These are phyloP conservation scores for Capra hircus DNA, from an alignment of 2,113 vertebrate species.

Conservation along the genomic window DNA sequence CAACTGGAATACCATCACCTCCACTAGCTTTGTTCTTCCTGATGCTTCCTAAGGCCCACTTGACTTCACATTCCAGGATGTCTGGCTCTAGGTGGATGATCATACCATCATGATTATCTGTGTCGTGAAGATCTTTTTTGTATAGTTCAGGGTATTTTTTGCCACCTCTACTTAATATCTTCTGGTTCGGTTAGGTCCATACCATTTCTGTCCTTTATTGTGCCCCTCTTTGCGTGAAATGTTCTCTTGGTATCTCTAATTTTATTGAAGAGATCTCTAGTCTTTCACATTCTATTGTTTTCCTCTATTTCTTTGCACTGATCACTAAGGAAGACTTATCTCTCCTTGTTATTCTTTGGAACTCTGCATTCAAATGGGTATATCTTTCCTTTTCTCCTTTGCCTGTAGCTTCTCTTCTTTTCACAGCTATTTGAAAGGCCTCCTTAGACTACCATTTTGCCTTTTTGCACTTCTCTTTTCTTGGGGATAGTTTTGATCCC, in stretches of 20 bases:
- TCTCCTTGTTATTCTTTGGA: background rate
- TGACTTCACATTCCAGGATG: background rate
- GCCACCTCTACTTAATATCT: background rate
- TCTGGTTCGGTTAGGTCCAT: background rate
- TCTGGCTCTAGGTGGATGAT: background rate
- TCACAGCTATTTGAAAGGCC: background rate
- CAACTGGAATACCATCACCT: background rate
- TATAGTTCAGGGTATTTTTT: background rate
- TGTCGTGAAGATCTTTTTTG: background rate
- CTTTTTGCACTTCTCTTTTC: background rate
- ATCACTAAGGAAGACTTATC: background rate
- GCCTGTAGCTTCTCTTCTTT: background rate
- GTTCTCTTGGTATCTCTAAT: background rate
- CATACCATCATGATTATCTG: background rate
- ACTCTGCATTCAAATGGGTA: background rate
- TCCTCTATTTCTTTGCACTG: background rate
- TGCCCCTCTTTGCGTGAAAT: background rate
- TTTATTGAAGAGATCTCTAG: background rate
- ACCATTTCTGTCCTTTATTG: background rate
- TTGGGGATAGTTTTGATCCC: background rate
- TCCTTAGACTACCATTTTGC: background rate
- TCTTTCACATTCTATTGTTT: background rate
- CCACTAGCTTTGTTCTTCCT: background rate
- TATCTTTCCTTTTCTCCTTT: background rate
- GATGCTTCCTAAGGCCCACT: background rate